Percentiles rank a stretch among this genome's conserved stretches.
Conservation (phyloP, 92 coral and sea anemone genomes). For the Montipora capitata region DNA sequence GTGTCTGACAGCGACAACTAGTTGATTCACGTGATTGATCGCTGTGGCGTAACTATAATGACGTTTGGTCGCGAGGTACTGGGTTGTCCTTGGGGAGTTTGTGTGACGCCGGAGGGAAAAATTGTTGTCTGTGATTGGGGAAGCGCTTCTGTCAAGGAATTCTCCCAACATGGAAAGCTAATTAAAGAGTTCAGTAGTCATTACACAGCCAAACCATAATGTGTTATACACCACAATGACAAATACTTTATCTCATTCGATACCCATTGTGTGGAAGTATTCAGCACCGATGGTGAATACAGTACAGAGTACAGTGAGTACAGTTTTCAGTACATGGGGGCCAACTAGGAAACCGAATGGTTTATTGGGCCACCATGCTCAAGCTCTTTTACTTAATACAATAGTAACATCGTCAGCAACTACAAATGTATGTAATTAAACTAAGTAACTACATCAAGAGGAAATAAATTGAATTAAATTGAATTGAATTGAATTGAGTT, state of each 20-base stretch:
- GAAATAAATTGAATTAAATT: too few species aligned
- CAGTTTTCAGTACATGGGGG: too few species aligned
- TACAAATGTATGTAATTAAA: too few species aligned
- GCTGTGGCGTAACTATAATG: conserved; percentile 69
- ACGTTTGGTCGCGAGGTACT: conserved; percentile 80
- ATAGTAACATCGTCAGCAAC: too few species aligned
- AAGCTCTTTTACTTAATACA: too few species aligned
- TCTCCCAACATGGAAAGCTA: conserved; percentile 79
- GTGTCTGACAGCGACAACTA: conserved; percentile 87
- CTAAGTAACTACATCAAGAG: too few species aligned
- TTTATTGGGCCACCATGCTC: too few species aligned
- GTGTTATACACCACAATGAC: conserved; percentile 73
- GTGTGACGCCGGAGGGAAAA: conserved; percentile 70
- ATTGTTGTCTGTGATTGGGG: conserved; percentile 84
- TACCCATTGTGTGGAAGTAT: conserved; percentile 78
- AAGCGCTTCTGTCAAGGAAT: conserved; percentile 79
- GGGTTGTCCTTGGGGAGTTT: conserved; percentile 84
- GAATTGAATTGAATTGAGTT: not conserved
- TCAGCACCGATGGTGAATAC: conserved; percentile 57
- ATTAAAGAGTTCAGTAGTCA: conserved; percentile 63
- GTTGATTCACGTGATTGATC: conserved; percentile 69
- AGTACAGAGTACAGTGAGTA: too few species aligned
- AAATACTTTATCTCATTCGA: conserved; percentile 83
- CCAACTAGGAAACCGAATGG: too few species aligned
- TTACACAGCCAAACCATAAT: conserved; percentile 80